Evolutionary conservation across 2,113 vertebrate genomes (phyloP), one percentile per base, ranked within the genome.

Genomic region (Psilopsiagon aymara): DNA sequence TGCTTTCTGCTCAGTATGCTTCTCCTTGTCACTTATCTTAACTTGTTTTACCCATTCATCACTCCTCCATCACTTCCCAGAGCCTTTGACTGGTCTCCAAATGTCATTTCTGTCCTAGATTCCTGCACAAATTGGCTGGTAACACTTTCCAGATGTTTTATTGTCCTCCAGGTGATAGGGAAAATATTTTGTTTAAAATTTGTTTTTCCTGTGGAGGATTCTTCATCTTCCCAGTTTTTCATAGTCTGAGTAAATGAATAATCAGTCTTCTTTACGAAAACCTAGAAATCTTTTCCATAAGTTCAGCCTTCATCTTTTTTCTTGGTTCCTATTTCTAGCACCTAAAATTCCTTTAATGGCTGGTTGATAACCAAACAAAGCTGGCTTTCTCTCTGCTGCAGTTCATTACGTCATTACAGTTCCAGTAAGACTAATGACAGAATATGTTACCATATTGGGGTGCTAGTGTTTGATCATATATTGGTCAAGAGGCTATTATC

Each of bases 111-210:
- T 8, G 14, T 6, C 16, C 33, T 47, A 51, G 23, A 63, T 78
- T 96, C 91, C 76, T 10, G 18, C 46, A 52, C 5, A 0, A 44
- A 86, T 24, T 35, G 43, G 17, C 63, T 52, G 53, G 39, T 82
- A 94, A 88, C 60, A 15, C 11, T 70, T 92, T 87, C 66, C 94
- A 92, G 94, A 87, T 92, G 95, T 93, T 86, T 92, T 74, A 8
- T 52, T 66, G 41, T 95, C 89, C 82, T 83, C 47, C 52, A 77
- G 88, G 82, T 91, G 89, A 77, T 37, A 53, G 43, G 13, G 46
- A 59, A 88, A 80, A 77, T 68, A 59, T 79, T 95, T 82, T 20
- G 46, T 7, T 57, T 46, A 21, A 52, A 74, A 78, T 62, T 62
- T 25, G 5, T 78, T 52, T 67, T 23, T 55, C 17, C 55, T 37